These are phyloP conservation scores for Palythoa grandis DNA, from an alignment of 92 coral and sea anemone genomes.

Conservation along the genomic window DNA sequence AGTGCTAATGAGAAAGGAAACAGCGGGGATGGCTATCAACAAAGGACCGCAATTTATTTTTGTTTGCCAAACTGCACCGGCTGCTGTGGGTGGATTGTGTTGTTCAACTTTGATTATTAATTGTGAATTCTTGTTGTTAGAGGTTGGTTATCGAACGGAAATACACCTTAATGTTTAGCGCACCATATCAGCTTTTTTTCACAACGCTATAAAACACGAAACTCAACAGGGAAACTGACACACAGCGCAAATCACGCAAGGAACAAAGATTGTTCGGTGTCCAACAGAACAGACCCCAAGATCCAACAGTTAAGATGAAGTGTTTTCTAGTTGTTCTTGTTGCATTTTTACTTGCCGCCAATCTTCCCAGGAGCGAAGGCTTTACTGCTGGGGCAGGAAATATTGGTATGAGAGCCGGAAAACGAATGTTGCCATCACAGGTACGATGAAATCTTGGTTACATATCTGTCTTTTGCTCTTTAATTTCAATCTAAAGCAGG, in stretches of 20 bases:
- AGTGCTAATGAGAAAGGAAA: slow-evolving; percentile 24
- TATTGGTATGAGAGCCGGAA: slow-evolving; percentile 10
- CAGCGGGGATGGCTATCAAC: not conserved
- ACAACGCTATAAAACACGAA: slow-evolving; percentile 7
- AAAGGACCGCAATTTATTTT: slow-evolving; percentile 24
- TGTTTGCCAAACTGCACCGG: slow-evolving; percentile 18
- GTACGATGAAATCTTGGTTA: not conserved
- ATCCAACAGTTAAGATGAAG: not conserved
- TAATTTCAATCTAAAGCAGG: no score
- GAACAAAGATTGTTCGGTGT: not conserved
- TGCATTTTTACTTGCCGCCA: not conserved
- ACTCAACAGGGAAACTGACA: not conserved
- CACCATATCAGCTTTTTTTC: slow-evolving; percentile 4
- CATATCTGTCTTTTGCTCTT: no score
- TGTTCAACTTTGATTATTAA: slow-evolving; percentile 23
- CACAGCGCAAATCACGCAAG: slow-evolving; percentile 6
- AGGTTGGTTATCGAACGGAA: slow-evolving; percentile 26
- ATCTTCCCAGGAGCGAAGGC: slow-evolving; percentile 16
- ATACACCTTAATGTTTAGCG: slow-evolving; percentile 7
- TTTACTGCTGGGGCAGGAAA: slow-evolving; percentile 30
- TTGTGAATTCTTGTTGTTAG: slow-evolving; percentile 8
- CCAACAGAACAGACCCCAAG: slow-evolving; percentile 8
- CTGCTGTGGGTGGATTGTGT: slow-evolving; percentile 28
- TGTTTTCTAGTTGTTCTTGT: not conserved
- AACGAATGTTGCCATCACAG: slow-evolving; percentile 22